Base-by-base conservation (phyloP, 2,113 vertebrate species). In the Procavia capensis region DNA sequence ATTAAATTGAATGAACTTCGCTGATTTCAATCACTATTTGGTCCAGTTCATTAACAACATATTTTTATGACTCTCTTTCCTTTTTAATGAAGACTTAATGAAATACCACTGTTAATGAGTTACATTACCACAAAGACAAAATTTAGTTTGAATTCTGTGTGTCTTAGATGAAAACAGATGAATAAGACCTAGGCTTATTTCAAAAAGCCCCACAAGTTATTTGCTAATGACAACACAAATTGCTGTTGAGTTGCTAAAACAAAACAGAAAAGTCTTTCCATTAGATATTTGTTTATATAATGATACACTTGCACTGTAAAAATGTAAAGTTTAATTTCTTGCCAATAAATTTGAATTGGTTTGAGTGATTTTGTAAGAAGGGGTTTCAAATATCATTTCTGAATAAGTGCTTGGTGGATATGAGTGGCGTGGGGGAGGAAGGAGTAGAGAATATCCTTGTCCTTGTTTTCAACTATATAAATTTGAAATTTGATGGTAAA, bases 21-120 rank as follows among this genome's bases (percentile, higher is more conserved):
- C 95, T 97, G 97, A 97, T 97, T 98, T 97, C 31, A 93, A 75
- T 64, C 88, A 66, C 96, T 98, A 98, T 97, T 98, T 97, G 93
- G 95, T 79, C 90, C 95, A 95, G 97, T 97, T 98, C 76, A 97
- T 97, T 98, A 97, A 90, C 78, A 94, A 90, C 81, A 95, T 97
- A 97, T 98, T 98, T 98, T 97, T 92, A 95, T 95, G 88, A 78
- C 90, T 97, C 89, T 89, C 34, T 94, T 95, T 95, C 94, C 66
- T 78, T 97, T 97, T 98, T 96, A 96, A 97, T 93, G 75, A 96
- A 92, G 88, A 88, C 76, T 81, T 97, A 98, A 97, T 97, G 50
- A 98, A 98, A 98, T 92, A 83, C n/a, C 79, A 24, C 72, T 96
- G 89, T 97, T 98, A 97, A 95, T 97, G 95, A 83, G 79, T 70